phyloP scores from a whole-genome alignment of 2,888 invertebrate genomes.

The Troilus luridus region DNA sequence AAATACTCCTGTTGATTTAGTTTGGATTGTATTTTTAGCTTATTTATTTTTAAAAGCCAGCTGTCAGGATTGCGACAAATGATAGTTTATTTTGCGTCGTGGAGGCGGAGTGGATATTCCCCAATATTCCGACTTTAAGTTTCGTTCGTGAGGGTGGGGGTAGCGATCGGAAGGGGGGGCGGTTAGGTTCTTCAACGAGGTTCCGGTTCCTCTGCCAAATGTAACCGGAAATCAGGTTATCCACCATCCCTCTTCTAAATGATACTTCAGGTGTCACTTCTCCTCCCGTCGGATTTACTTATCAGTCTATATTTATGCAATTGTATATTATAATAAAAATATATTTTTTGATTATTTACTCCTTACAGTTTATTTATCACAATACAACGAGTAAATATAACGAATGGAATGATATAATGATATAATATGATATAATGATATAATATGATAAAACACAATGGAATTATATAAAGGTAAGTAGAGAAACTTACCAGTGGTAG shows the following conservation, averaged over 20 bases:
- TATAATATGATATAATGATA: too few species aligned
- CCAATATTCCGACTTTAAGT: neutral
- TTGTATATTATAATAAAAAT: too few species aligned
- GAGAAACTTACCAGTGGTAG: too few species aligned
- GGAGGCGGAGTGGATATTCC: neutral
- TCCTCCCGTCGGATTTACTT: neutral
- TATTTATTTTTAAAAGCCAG: neutral
- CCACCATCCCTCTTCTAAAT: neutral
- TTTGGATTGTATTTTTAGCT: neutral
- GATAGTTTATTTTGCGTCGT: neutral
- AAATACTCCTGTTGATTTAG: neutral
- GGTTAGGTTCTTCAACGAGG: too few species aligned
- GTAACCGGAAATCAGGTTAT: constrained; percentile 5
- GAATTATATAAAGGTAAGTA: too few species aligned
- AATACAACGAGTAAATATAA: too few species aligned
- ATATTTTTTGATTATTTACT: too few species aligned
- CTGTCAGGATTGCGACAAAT: neutral
- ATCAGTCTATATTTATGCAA: too few species aligned
- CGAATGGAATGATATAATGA: too few species aligned
- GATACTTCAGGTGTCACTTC: neutral
- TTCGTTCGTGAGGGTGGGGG: neutral
- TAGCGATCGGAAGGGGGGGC: neutral
- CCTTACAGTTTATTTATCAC: too few species aligned
- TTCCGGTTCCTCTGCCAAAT: neutral
- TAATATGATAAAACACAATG: too few species aligned